Base-by-base conservation (phyloP, 2,888 invertebrate species). In the Automeris io region DNA sequence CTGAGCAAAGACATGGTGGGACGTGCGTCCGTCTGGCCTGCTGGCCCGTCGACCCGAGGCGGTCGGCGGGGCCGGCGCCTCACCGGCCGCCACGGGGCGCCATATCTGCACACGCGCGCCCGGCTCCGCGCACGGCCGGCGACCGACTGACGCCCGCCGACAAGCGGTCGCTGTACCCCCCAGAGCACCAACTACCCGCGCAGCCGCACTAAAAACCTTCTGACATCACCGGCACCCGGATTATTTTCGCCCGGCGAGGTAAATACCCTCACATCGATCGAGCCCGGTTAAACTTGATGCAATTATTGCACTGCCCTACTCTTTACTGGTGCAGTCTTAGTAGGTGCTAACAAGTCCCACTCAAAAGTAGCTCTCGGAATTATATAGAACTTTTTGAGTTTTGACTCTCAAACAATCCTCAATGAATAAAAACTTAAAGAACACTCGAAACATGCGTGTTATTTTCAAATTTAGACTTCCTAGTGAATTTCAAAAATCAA, bases 251-350 rank as follows among this genome's bases (percentile, higher is more conserved):
- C 79, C 78, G 76, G 71, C 81, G 85, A 83, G 85, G 85, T 86
- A 86, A 85, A 85, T 85, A 86, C 83, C 85, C 85, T 82, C 82
- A 77, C 79, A 86, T 86, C 83, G 85, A 85, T 86, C 85, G 81
- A 59, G 66, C 74, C 78, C 74, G 76, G 81, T 80, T 82, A 79
- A 81, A 83, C 78, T 82, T 76, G 70, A 80, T 85, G 85, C 85
- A 86, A 82, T 83, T 79, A 85, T 83, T 83, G 85, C 85, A 85
- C 76, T 80, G 81, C 58, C 81, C 81, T 73, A 80, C 71, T 78
- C 71, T 70, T 71, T 57, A 57, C 46, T 63, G 61, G 66, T 77
- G 76, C 77, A 73, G 62, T 63, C 71, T 70, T 73, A 62, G 64
- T 61, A 59, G 53, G 49, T 8, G 23, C 23, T 8, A 31, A 34